These are phyloP conservation scores for Neoascia interrupta DNA, from an alignment of 2,888 invertebrate genomes.

Conservation along the genomic window DNA sequence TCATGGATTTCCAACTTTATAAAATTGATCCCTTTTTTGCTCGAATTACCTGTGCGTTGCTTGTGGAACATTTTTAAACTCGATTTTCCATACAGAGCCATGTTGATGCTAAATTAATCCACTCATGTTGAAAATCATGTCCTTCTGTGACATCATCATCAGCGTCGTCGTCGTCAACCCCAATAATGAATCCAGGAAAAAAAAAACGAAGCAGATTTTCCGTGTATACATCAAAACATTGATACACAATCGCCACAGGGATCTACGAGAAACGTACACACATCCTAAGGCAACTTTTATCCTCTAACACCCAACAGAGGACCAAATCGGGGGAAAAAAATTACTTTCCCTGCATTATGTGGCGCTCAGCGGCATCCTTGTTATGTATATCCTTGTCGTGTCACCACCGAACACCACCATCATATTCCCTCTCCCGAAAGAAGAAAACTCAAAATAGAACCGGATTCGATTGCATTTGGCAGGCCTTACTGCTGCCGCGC, in stretches of 20 bases:
- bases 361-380: neutral
- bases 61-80: conserved; percentile 2
- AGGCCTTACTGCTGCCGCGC: conserved; percentile 28
- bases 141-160: conserved; percentile 43
- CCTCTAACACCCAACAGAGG: neutral
- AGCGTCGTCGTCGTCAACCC: neutral
- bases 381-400: conserved; percentile 23
- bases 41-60: conserved; percentile 16
- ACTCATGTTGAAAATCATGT: conserved; percentile 39
- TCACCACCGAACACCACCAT: conserved; percentile 1
- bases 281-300: conserved; percentile 32
- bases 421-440: neutral
- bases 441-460: neutral
- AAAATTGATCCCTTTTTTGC: conserved; percentile 8
- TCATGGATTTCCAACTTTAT: conserved; percentile 4
- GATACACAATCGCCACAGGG: conserved; percentile 16
- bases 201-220: conserved; percentile 10
- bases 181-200: conserved; percentile 5
- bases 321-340: neutral
- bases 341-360: conserved; percentile 3
- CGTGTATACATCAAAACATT: conserved; percentile 10
- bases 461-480: conserved; percentile 51
- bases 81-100: neutral
- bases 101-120: conserved; percentile 19
- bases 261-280: neutral